Conservation (phyloP, 2,797 vertebrate species). For the Poeciliopsis turneri region DNA sequence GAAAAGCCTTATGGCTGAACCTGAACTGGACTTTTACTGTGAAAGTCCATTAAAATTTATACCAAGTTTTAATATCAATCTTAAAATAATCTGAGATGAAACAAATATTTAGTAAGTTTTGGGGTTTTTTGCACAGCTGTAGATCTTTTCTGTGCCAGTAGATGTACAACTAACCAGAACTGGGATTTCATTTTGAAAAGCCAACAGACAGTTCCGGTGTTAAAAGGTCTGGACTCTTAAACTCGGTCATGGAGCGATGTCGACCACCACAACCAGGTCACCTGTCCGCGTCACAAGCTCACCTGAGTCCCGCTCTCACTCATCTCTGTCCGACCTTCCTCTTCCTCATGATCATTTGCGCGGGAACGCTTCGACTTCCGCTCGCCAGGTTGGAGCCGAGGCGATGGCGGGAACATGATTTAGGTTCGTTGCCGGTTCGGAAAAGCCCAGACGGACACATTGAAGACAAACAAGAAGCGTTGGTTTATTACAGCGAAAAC, state of each 20-base stretch:
- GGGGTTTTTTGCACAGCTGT: neutral
- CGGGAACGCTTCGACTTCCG: conserved; percentile 46
- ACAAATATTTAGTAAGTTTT: neutral
- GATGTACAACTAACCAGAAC: neutral
- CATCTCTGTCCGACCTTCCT: conserved; percentile 43
- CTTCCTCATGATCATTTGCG: neutral
- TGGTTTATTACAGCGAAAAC: neutral
- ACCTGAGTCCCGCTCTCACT: conserved; percentile 79
- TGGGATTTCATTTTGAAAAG: neutral
- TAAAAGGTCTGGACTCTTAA: neutral
- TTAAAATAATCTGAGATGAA: neutral
- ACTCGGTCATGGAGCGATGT: neutral
- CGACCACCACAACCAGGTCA: neutral
- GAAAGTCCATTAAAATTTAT: neutral
- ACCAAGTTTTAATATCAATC: neutral
- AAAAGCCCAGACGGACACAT: neutral
- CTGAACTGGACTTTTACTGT: neutral
- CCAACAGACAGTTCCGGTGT: neutral
- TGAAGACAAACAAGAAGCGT: neutral
- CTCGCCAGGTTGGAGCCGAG: conserved; percentile 5
- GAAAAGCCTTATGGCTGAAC: neutral
- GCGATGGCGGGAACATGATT: conserved; percentile 1
- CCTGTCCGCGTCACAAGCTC: neutral
- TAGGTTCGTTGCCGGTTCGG: neutral
- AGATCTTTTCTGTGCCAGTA: neutral